phyloP scores from a whole-genome alignment of 2,113 vertebrate species.

The Eolophus roseicapilla region DNA sequence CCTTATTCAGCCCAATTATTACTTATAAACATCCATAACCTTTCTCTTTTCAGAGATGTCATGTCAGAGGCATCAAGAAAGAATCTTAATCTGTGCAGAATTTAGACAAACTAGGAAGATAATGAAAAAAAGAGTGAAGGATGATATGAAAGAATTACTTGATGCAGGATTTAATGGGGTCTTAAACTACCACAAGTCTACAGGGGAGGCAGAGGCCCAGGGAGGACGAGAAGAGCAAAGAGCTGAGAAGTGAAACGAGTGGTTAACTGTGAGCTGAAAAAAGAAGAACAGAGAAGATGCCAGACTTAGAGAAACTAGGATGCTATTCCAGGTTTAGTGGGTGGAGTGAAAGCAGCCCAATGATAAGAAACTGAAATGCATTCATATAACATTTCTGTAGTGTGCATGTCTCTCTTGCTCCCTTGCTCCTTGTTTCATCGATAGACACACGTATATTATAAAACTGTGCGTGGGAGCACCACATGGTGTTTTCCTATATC shows the following conservation, averaged over 20 bases:
- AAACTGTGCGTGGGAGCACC: slow-evolving; percentile 16
- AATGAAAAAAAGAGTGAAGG: neutral
- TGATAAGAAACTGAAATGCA: slow-evolving; percentile 36
- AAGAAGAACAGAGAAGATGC: neutral
- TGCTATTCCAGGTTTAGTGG: slow-evolving; percentile 35
- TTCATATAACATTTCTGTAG: neutral
- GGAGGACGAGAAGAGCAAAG: neutral
- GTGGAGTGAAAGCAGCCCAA: slow-evolving; percentile 14
- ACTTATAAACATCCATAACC: neutral
- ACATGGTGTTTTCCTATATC: slow-evolving; percentile 27
- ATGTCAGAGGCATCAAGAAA: neutral
- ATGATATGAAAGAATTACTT: neutral
- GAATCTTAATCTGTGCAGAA: neutral
- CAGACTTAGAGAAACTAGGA: neutral
- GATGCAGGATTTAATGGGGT: neutral
- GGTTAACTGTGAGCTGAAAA: neutral
- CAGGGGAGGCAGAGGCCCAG: neutral
- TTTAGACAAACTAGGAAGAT: neutral
- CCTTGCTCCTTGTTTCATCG: neutral
- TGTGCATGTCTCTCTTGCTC: neutral
- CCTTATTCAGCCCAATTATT: neutral
- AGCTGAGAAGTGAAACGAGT: neutral
- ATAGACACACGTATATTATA: slow-evolving; percentile 38
- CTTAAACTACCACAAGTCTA: neutral
- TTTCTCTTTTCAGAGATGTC: neutral